Evolutionary conservation across 2,888 invertebrate genomes (phyloP).

Genomic region (Romanomermis culicivorax): DNA sequence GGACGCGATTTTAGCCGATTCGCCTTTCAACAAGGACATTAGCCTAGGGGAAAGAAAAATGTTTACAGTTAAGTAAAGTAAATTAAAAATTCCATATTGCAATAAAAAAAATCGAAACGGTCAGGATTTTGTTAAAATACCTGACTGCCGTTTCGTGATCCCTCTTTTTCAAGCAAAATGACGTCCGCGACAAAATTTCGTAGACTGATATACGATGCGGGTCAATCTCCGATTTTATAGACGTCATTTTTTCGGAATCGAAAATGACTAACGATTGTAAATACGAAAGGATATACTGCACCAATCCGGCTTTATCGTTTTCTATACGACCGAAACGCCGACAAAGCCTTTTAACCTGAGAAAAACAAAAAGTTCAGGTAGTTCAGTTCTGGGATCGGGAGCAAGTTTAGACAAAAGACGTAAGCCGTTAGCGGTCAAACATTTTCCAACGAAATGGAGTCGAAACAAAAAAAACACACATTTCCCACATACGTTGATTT

Average conservation of each 20-base stretch:
- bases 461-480: too few relatives aligned
- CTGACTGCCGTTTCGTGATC: constrained; percentile 61
- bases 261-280: constrained; percentile 56
- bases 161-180: constrained; percentile 67
- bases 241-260: constrained; percentile 16
- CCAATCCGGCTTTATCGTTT: constrained; percentile 57
- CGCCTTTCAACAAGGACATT: too few relatives aligned
- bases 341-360: constrained; percentile 46
- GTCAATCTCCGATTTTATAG: constrained; percentile 15
- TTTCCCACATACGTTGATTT: too few relatives aligned
- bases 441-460: not conserved
- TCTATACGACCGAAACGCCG: constrained; percentile 64
- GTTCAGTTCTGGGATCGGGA: not conserved
- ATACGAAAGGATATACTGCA: constrained; percentile 50
- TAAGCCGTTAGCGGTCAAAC: too few relatives aligned
- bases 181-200: constrained; percentile 68
- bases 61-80: too few relatives aligned
- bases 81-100: too few relatives aligned
- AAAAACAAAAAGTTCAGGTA: constrained; percentile 11
- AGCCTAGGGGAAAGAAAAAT: too few relatives aligned
- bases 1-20: too few relatives aligned
- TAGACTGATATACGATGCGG: constrained; percentile 47
- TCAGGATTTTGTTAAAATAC: too few relatives aligned
- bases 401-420: not conserved
- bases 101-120: too few relatives aligned